phyloP scores from a whole-genome alignment of 2,113 vertebrate genomes.

The Pelecanus crispus region DNA sequence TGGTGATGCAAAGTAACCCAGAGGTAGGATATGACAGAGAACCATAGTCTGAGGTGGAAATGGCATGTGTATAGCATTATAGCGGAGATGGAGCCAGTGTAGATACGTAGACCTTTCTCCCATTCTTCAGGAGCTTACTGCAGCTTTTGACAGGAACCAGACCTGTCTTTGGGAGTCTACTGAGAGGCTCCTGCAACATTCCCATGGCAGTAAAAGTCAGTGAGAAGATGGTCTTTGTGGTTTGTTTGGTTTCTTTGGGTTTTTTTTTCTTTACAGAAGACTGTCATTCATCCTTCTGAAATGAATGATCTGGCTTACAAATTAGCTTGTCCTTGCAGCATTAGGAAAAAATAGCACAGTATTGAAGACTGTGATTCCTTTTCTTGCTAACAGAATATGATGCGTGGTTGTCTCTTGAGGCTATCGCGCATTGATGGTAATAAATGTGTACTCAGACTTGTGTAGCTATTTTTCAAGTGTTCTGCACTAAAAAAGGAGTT shows the following conservation, averaged over 20 bases:
- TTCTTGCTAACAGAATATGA: slow-evolving; percentile 31
- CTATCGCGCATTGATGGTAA: neutral
- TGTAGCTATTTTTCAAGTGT: neutral
- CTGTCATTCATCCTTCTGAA: neutral
- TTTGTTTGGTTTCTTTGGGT: no score
- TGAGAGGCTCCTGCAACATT: neutral
- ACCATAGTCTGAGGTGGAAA: neutral
- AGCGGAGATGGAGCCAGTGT: neutral
- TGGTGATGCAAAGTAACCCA: fast-evolving
- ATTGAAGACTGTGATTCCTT: neutral
- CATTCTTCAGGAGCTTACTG: neutral
- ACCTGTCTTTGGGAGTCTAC: neutral
- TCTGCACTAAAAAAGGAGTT: neutral
- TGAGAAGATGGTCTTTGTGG: neutral
- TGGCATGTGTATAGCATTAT: fast-evolving
- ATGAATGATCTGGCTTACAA: neutral
- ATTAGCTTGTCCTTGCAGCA: slow-evolving; percentile 30
- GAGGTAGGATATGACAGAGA: neutral
- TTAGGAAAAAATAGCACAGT: slow-evolving; percentile 16
- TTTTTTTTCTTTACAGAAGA: neutral
- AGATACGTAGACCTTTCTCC: neutral
- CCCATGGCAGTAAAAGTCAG: fast-evolving
- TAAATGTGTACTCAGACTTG: slow-evolving; percentile 29
- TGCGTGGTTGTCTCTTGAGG: slow-evolving; percentile 15
- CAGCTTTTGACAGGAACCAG: neutral